These are phyloP conservation scores for Cyclopterus lumpus DNA, from an alignment of 2,797 vertebrate species.

Conservation along the genomic window DNA sequence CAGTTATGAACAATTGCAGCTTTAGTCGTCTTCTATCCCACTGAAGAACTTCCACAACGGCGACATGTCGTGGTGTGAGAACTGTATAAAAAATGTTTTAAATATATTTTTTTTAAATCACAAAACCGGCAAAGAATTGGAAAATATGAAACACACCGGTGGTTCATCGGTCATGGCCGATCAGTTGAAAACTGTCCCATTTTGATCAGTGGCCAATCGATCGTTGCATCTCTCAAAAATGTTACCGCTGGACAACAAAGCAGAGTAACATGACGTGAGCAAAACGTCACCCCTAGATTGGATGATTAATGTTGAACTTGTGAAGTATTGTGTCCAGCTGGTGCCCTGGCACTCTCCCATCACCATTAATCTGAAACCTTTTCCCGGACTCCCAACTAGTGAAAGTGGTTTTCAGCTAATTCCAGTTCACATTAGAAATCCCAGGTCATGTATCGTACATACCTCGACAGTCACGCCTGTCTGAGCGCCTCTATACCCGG, in stretches of 20 bases:
- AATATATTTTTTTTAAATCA: no score
- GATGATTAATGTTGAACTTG: background rate
- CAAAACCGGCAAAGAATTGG: no score
- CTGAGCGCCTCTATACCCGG: conserved; percentile 8
- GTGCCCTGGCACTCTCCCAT: background rate
- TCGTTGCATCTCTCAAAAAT: background rate
- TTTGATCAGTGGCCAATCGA: background rate
- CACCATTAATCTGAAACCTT: background rate
- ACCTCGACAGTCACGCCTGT: conserved; percentile 38
- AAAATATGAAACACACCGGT: no score
- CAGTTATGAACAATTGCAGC: no score
- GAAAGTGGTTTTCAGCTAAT: conserved; percentile 7
- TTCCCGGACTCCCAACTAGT: background rate
- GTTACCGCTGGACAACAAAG: conserved; percentile 29
- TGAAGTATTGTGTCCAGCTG: background rate
- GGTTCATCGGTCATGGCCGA: no score
- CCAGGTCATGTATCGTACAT: conserved; percentile 46
- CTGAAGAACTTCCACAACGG: no score
- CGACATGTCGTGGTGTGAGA: no score
- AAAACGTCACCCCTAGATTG: no score
- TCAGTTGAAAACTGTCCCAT: background rate
- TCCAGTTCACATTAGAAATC: conserved; percentile 38
- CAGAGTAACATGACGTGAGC: conserved; percentile 14
- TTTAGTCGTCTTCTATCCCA: no score
- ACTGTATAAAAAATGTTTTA: no score